A percentile compares a stretch with the other conserved stretches of the same genome.
phyloP scores from a whole-genome alignment of 2,888 invertebrate genomes.

The Drosophila paracracens region DNA sequence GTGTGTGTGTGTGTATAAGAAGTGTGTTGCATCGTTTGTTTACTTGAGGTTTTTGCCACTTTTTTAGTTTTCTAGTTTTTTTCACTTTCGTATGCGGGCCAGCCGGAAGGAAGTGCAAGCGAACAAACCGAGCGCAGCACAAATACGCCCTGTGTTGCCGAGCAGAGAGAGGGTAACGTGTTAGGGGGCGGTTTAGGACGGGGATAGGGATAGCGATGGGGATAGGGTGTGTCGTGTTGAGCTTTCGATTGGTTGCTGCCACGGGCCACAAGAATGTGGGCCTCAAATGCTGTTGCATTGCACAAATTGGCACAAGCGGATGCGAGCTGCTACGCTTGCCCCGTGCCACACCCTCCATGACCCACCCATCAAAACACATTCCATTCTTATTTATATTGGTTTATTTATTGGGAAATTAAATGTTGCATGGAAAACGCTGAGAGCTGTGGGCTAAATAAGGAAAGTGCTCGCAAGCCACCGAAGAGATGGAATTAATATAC shows the following conservation, averaged over 20 bases:
- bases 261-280: slow-evolving; percentile 21
- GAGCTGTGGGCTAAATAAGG: slow-evolving; percentile 3
- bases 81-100: slow-evolving; percentile 43
- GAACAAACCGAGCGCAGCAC: slow-evolving; percentile 70
- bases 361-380: background rate
- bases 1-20: slow-evolving; percentile 9
- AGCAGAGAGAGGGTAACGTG: background rate
- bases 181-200: background rate
- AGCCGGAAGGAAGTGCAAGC: slow-evolving; percentile 76
- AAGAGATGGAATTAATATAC: slow-evolving; percentile 35
- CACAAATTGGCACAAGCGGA: slow-evolving; percentile 75
- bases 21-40: slow-evolving; percentile 58
- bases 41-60: slow-evolving; percentile 65
- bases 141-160: slow-evolving; percentile 41
- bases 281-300: slow-evolving; percentile 54
- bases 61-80: background rate
- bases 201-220: background rate
- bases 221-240: background rate
- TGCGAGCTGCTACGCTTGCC: slow-evolving; percentile 51
- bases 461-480: slow-evolving; percentile 1
- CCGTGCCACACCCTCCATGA: slow-evolving; percentile 9
- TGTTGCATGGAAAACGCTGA: slow-evolving; percentile 26
- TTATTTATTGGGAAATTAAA: slow-evolving; percentile 57
- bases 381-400: slow-evolving; percentile 6
- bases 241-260: background rate